Base-by-base conservation (phyloP, 2,113 vertebrate species). In the Otus sunia region DNA sequence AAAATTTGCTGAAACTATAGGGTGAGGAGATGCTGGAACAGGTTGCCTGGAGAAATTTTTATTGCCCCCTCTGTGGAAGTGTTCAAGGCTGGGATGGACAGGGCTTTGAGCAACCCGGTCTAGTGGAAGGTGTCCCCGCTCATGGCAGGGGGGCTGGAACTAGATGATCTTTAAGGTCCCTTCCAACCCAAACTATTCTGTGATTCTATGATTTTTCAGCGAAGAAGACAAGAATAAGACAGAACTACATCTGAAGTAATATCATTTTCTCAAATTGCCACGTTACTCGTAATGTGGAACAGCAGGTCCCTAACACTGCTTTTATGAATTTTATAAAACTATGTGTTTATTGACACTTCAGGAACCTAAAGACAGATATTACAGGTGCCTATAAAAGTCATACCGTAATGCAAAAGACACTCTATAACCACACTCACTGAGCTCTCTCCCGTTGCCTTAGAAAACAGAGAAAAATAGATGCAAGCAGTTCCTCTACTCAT, bases 401-500 rank as follows among this genome's bases (percentile, higher is more conserved):
- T 12, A 52, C 4, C 12, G 27, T 62, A 60, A 17, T 30, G 47
- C 58, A 66, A 72, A 89, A 87, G 66, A 27, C n/a, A 43, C 23
- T 66, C 37, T 36, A 53, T 27, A 77, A 78, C 37, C 27, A 55
- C 52, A 79, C 84, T 45, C 68, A 74, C 66, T 66, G 30, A 91
- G 22, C 39, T 49, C 45, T 62, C 76, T 91, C 59, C 34, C 6
- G 0, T 9, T 64, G 58, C 60, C 37, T 86, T 62, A 91, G 59
- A 83, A 90, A 73, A 86, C 21, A 84, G 41, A 64, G 67, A 43
- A 96, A 90, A 91, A 82, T 4, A 87, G 71, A 92, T 84, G 94
- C 53, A 89, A 94, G 92, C 64, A 82, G 76, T 34, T 94, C 64
- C 62, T 89, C 92, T 95, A 86, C 26, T 68, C 89, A 86, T 53